Evolutionary conservation across 2,797 vertebrate genomes (phyloP), one percentile per base, ranked within the genome.

Genomic region (Alcedo atthis): DNA sequence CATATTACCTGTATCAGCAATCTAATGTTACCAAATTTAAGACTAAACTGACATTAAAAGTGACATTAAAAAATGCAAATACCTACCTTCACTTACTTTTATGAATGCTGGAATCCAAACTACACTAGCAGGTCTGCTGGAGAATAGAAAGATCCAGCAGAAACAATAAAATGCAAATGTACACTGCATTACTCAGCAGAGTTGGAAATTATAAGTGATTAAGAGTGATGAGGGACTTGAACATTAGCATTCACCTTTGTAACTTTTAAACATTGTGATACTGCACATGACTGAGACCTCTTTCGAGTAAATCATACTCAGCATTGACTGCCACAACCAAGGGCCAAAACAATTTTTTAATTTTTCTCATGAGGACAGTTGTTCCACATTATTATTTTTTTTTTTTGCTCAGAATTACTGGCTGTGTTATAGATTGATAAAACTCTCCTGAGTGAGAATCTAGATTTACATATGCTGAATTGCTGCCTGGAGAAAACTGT

Each of bases 121-220:
- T 43, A 11, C 2, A 0, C 51, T 71, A 68, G 10, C 18, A 76
- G 33, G 19, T 71, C 48, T 81, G 40, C n/a, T 69, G 32, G 21
- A 46, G 5, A 73, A 40, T 59, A 21, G 78, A 83, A 92, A 82
- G 28, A 37, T 73, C 37, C n/a, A 69, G 15, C 9, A 63, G 48
- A 55, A 87, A 53, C 4, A 24, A 0, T 0, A 40, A 71, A 21
- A 6, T 69, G 24, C 32, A 78, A 85, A 42, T 0, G 0, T 59
- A n/a, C 24, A 28, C 18, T 26, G 12, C 0, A 0, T 69, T 87
- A 70, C 19, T 58, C 32, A 43, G 43, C 32, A 58, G 64, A 87
- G 25, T 0, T 55, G 59, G 51, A 76, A 90, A 78, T 22, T 2
- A 5, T 26, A 59, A 85, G 6, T 37, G 13, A n/a, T 37, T 66